These are phyloP conservation scores for Oscheius sp. DNA, from an alignment of 2,888 invertebrate genomes.

Conservation along the genomic window DNA sequence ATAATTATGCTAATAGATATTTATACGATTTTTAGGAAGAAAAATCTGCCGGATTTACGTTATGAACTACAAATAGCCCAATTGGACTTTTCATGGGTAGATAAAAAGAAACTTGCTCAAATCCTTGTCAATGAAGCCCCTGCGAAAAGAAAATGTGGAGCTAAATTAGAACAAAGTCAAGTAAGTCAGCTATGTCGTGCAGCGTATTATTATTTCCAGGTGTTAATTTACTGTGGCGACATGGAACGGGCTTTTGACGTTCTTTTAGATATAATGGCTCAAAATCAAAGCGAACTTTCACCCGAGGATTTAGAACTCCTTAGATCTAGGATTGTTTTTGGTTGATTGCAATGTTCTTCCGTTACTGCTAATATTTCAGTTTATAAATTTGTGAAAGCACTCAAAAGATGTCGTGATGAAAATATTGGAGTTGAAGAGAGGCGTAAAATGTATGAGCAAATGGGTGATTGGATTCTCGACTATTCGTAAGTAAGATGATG, in stretches of 20 bases:
- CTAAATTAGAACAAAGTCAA: slow-evolving; percentile 4
- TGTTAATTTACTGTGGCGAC: slow-evolving; percentile 1
- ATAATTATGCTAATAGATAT: not conserved
- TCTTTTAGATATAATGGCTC: slow-evolving; percentile 10
- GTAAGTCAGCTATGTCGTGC: no score
- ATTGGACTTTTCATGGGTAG: slow-evolving; percentile 15
- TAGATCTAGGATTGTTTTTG: not conserved
- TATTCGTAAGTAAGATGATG: slow-evolving; percentile 3
- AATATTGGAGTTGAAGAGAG: not conserved
- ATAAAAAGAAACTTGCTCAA: slow-evolving; percentile 10
- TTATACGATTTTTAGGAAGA: slow-evolving; percentile 16
- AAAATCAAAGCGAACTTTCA: not conserved
- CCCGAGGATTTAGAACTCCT: not conserved
- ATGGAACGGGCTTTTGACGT: slow-evolving; percentile 12
- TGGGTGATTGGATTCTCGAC: slow-evolving; percentile 10
- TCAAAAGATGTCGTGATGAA: not conserved
- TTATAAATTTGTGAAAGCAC: slow-evolving; percentile 5
- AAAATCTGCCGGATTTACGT: not conserved
- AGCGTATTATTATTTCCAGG: not conserved
- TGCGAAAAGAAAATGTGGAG: slow-evolving; percentile 4
- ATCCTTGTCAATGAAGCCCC: slow-evolving; percentile 20
- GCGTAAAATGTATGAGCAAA: not conserved
- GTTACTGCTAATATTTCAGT: not conserved
- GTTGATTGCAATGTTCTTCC: not conserved
- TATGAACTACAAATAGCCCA: slow-evolving; percentile 6